phyloP scores from a whole-genome alignment of 2,888 invertebrate genomes.

The Pseudanteris insignis region DNA sequence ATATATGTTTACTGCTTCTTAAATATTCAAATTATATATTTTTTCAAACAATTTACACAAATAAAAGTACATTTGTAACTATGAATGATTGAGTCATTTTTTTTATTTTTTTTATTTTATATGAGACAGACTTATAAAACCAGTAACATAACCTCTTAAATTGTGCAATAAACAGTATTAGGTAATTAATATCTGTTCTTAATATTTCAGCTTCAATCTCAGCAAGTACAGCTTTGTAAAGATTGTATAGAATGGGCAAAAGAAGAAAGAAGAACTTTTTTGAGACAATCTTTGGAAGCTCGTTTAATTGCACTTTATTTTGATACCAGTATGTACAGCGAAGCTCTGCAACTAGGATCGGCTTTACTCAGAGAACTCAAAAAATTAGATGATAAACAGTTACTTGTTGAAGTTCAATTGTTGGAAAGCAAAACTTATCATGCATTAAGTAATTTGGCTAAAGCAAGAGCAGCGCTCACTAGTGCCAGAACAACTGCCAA shows the following conservation, averaged over 20 bases:
- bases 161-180: too few relatives aligned
- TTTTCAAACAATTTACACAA: too few relatives aligned
- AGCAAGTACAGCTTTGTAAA: constrained; percentile 82
- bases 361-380: constrained; percentile 93
- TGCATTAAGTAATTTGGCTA: constrained; percentile 95
- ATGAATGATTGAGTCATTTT: too few relatives aligned
- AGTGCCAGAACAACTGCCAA: constrained; percentile 99
- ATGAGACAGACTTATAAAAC: too few relatives aligned
- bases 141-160: too few relatives aligned
- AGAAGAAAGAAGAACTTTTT: constrained; percentile 94
- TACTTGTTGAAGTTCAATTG: constrained; percentile 97
- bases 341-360: constrained; percentile 85
- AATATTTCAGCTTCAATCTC: constrained; percentile 25
- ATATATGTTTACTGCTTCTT: too few relatives aligned
- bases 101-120: too few relatives aligned
- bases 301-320: constrained; percentile 94
- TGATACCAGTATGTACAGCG: constrained; percentile 89
- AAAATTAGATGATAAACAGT: constrained; percentile 98
- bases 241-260: constrained; percentile 99
- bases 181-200: too few relatives aligned
- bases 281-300: constrained; percentile 95
- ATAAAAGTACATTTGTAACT: too few relatives aligned
- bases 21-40: too few relatives aligned
- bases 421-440: constrained; percentile 99
- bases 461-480: constrained; percentile 94